These are phyloP conservation scores for Poecilia gillii DNA, from an alignment of 2,797 vertebrate species.

Conservation along the genomic window DNA sequence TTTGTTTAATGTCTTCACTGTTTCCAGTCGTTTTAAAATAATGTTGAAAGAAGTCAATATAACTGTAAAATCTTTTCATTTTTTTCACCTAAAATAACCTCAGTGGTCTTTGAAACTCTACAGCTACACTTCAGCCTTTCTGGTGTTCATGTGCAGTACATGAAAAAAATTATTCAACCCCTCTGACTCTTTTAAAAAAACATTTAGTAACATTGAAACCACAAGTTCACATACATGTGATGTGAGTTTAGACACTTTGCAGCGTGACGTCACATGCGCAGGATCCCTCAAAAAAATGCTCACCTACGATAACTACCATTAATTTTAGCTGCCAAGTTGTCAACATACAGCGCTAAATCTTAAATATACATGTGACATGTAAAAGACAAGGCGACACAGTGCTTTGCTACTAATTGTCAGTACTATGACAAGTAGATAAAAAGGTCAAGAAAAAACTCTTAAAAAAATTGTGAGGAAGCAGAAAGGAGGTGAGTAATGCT, in stretches of 20 bases:
- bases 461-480: no score
- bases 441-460: no score
- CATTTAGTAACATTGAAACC: neutral
- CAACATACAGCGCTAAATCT: no score
- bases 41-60: neutral
- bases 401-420: no score
- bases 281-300: no score
- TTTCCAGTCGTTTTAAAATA: neutral
- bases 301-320: no score
- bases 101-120: neutral
- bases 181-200: neutral
- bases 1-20: neutral
- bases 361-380: no score
- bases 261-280: fast-evolving
- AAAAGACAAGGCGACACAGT: no score
- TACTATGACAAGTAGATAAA: no score
- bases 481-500: no score
- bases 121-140: neutral
- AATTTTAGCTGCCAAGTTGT: no score
- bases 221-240: neutral
- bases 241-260: no score
- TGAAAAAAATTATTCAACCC: neutral
- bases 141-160: neutral
- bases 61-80: neutral
- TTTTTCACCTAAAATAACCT: neutral